phyloP scores from a whole-genome alignment of 2,113 vertebrate species.

The Nothobranchius kuhntae region DNA sequence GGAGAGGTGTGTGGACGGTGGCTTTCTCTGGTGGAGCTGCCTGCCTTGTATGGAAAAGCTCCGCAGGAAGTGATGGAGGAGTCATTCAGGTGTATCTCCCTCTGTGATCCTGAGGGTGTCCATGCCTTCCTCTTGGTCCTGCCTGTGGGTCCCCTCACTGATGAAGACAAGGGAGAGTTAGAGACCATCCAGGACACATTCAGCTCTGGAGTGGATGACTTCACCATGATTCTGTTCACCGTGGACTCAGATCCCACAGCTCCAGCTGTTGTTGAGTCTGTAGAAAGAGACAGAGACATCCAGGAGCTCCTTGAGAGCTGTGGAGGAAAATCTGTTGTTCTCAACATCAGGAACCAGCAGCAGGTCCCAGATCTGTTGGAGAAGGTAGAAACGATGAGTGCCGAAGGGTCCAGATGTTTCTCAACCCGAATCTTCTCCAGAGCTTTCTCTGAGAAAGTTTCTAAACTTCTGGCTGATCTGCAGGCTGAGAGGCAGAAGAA shows the following conservation, averaged over 20 bases:
- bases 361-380: conserved; percentile 7
- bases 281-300: conserved; percentile 26
- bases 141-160: conserved; percentile 13
- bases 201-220: conserved; percentile 1
- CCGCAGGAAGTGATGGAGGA: not conserved
- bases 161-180: conserved; percentile 48
- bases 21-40: conserved; percentile 19
- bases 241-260: conserved; percentile 13
- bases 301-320: conserved; percentile 16
- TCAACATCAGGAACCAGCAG: conserved; percentile 19
- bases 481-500: not conserved
- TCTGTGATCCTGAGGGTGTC: conserved; percentile 34
- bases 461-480: not conserved
- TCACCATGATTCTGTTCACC: conserved; percentile 40
- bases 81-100: conserved; percentile 12
- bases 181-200: conserved; percentile 30
- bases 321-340: not conserved
- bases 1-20: conserved; percentile 5
- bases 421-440: not conserved
- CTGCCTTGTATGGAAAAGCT: conserved; percentile 28
- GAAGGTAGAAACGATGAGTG: not conserved
- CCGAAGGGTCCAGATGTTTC: not conserved
- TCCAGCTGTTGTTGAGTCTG: not conserved
- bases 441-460: not conserved
- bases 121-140: conserved; percentile 46